These are phyloP conservation scores for Maconellicoccus hirsutus DNA, from an alignment of 1,140 invertebrate species.

Conservation along the genomic window DNA sequence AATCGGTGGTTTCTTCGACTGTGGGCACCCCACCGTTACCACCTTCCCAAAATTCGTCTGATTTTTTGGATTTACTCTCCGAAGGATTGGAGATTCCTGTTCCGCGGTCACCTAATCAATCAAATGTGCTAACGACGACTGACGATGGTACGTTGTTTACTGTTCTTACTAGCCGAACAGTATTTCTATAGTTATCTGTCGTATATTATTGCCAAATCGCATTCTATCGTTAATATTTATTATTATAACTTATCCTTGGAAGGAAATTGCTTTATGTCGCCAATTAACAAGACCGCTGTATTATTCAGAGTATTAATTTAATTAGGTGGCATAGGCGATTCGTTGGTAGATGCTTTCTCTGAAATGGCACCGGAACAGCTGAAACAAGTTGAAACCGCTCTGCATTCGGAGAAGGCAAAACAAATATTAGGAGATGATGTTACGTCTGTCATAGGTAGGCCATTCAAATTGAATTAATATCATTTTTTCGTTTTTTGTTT, in stretches of 20 bases:
- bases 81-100: conserved; percentile 6
- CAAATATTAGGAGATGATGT: conserved; percentile 46
- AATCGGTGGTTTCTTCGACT: not conserved
- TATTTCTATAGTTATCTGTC: too few relatives aligned
- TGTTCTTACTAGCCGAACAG: too few relatives aligned
- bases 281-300: not conserved
- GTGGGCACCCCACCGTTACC: not conserved
- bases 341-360: conserved; percentile 42
- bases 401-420: conserved; percentile 46
- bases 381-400: conserved; percentile 42
- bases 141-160: not conserved
- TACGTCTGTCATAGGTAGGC: conserved; percentile 17
- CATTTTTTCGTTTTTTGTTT: too few relatives aligned
- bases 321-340: conserved; percentile 25
- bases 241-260: too few relatives aligned
- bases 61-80: not conserved
- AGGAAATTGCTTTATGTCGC: too few relatives aligned
- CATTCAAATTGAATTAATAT: not conserved
- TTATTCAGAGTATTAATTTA: conserved; percentile 10
- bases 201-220: too few relatives aligned
- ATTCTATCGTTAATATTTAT: too few relatives aligned
- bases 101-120: not conserved
- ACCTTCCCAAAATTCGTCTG: not conserved
- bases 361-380: conserved; percentile 47
- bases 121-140: not conserved